Evolutionary conservation across 2,888 invertebrate species (phyloP).

Genomic region (Spialia ferax): DNA sequence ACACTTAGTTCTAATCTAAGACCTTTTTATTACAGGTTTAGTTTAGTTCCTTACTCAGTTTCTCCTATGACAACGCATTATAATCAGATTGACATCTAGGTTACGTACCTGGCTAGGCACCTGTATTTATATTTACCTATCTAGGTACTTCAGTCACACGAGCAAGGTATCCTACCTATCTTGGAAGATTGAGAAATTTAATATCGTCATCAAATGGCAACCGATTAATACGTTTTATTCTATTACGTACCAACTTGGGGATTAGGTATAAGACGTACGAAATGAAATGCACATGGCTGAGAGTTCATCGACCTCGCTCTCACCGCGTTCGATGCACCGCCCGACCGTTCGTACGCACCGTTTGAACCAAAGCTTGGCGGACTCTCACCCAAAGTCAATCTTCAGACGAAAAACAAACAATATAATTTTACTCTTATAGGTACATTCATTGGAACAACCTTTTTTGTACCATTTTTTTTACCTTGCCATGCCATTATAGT

Average conservation of each 20-base stretch:
- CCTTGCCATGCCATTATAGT: too few relatives aligned
- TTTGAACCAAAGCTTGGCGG: constrained; percentile 51
- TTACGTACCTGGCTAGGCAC: background rate
- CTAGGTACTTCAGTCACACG: too few relatives aligned
- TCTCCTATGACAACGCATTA: constrained; percentile 5
- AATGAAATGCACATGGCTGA: constrained; percentile 77
- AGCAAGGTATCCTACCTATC: too few relatives aligned
- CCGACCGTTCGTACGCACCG: constrained; percentile 54
- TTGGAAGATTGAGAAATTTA: constrained; percentile 4
- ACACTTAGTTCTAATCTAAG: too few relatives aligned
- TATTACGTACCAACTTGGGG: constrained; percentile 50
- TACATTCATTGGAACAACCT: background rate
- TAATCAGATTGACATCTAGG: constrained; percentile 9
- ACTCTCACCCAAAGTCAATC: constrained; percentile 48
- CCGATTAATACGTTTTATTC: constrained; percentile 43
- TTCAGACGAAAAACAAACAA: constrained; percentile 54
- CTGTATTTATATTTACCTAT: too few relatives aligned
- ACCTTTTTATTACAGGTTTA: constrained; percentile 27
- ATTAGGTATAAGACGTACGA: constrained; percentile 65
- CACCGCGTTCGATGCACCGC: constrained; percentile 85
- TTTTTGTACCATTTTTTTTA: background rate
- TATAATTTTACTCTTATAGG: constrained; percentile 6
- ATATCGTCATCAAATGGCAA: constrained; percentile 42
- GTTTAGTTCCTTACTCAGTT: constrained; percentile 22
- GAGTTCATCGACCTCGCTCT: constrained; percentile 81